phyloP scores from a whole-genome alignment of 1,140 invertebrate species.

The Drosophila biarmipes region DNA sequence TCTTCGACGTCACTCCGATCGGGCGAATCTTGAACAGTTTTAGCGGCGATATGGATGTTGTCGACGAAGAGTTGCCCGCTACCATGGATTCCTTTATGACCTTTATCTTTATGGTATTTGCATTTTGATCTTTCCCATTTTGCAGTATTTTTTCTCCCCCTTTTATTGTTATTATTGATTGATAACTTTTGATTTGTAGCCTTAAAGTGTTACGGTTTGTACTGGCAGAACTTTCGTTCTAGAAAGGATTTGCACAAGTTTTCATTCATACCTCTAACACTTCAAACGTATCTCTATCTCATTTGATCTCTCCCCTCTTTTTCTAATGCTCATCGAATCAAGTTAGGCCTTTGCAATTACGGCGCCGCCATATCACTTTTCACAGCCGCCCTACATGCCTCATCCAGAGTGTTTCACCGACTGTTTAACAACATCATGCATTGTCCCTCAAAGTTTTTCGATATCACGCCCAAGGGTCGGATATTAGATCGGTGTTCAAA shows the following conservation, averaged over 20 bases:
- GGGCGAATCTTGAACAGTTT: constrained; percentile 94
- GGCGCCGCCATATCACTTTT: constrained; percentile 86
- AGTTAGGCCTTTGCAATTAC: constrained; percentile 80
- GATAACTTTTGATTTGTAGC: constrained; percentile 63
- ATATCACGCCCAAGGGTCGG: constrained; percentile 90
- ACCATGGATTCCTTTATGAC: constrained; percentile 89
- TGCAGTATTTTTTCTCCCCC: constrained; percentile 79
- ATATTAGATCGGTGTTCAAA: constrained; percentile 91
- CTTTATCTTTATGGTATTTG: constrained; percentile 89
- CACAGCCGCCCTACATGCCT: constrained; percentile 87
- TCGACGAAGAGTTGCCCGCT: constrained; percentile 91
- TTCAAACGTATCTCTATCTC: constrained; percentile 25
- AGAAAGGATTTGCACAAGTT: constrained; percentile 18
- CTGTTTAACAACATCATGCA: constrained; percentile 87
- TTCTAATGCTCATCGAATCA: constrained; percentile 4
- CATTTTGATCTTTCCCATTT: constrained; percentile 66
- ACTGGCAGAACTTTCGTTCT: constrained; percentile 27
- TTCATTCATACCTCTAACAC: constrained; percentile 29
- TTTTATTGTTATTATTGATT: constrained; percentile 22
- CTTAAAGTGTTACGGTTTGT: constrained; percentile 67
- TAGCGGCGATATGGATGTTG: constrained; percentile 92
- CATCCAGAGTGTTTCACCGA: constrained; percentile 61
- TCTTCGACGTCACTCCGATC: constrained; percentile 94
- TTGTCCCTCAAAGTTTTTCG: constrained; percentile 91
- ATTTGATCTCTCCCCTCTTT: constrained; percentile 22